Evolutionary conservation across 2,113 vertebrate genomes (phyloP).

Genomic region (Lutjanus erythropterus): DNA sequence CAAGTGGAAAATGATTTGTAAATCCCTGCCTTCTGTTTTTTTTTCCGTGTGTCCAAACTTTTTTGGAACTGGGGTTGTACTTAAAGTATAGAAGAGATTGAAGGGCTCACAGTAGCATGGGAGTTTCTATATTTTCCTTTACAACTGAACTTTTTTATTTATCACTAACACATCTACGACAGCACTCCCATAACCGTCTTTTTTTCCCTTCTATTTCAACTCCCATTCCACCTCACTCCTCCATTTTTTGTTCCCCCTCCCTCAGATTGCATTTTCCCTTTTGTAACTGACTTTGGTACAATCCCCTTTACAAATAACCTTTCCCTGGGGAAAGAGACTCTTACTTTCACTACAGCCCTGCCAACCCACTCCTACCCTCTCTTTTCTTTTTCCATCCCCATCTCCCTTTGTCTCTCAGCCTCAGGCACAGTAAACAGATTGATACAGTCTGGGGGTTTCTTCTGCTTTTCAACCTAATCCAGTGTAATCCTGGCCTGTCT

Average conservation of each 20-base stretch:
- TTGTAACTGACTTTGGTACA: slow-evolving; percentile 72
- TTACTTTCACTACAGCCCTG: slow-evolving; percentile 44
- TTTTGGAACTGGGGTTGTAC: too few relatives aligned
- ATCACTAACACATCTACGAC: slow-evolving; percentile 46
- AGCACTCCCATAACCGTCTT: slow-evolving; percentile 37
- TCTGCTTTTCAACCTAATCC: slow-evolving; percentile 66
- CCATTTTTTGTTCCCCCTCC: slow-evolving; percentile 13
- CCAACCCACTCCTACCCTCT: slow-evolving; percentile 41
- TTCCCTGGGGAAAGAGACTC: slow-evolving; percentile 64
- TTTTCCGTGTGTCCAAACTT: too few relatives aligned
- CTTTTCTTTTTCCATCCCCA: slow-evolving; percentile 36
- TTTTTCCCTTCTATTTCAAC: slow-evolving; percentile 41
- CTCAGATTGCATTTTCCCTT: slow-evolving; percentile 69
- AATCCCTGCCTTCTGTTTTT: too few relatives aligned
- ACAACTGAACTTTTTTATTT: slow-evolving; percentile 52
- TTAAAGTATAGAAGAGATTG: background rate
- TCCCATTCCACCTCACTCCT: slow-evolving; percentile 38
- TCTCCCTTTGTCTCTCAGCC: slow-evolving; percentile 64
- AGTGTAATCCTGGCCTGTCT: slow-evolving; percentile 67
- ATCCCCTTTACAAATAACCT: slow-evolving; percentile 78
- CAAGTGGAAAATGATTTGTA: too few relatives aligned
- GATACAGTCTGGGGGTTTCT: slow-evolving; percentile 53
- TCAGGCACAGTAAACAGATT: slow-evolving; percentile 55
- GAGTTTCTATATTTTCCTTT: slow-evolving; percentile 34
- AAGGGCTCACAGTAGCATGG: background rate